Conservation (phyloP, 2,888 invertebrate genomes). For the Cataglyphis altisquamis region DNA sequence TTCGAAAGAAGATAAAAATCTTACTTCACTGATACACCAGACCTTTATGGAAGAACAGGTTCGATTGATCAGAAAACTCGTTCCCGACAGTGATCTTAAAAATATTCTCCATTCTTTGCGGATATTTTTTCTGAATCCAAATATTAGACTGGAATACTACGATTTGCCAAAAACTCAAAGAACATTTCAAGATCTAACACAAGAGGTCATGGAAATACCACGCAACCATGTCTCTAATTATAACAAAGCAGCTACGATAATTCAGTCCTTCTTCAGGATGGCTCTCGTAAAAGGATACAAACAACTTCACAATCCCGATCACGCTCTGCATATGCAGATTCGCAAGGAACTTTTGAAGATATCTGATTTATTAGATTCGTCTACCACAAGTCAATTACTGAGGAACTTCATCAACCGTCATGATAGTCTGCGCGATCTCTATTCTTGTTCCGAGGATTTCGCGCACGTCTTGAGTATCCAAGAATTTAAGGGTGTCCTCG, state of each 20-base stretch:
- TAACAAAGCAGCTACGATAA: constrained; percentile 61
- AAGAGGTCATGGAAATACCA: not conserved
- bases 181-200: not conserved
- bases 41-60: constrained; percentile 69
- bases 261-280: constrained; percentile 77
- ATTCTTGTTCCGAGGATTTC: constrained; percentile 72
- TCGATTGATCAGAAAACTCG: constrained; percentile 42
- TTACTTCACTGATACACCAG: constrained; percentile 62
- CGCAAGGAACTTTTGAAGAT: constrained; percentile 62
- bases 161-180: not conserved
- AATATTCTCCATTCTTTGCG: constrained; percentile 65
- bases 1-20: not conserved
- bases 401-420: constrained; percentile 67
- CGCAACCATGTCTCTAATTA: not conserved
- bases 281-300: constrained; percentile 66
- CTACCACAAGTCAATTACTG: constrained; percentile 62
- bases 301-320: constrained; percentile 65
- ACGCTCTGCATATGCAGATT: constrained; percentile 65
- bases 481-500: constrained; percentile 58
- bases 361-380: constrained; percentile 67
- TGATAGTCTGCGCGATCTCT: constrained; percentile 59
- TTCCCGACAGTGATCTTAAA: constrained; percentile 27
- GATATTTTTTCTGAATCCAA: constrained; percentile 74
- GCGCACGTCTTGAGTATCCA: constrained; percentile 72
- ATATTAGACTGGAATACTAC: constrained; percentile 44